These are phyloP conservation scores for Aratinga solstitialis DNA, from an alignment of 2,797 vertebrate genomes.

Conservation along the genomic window DNA sequence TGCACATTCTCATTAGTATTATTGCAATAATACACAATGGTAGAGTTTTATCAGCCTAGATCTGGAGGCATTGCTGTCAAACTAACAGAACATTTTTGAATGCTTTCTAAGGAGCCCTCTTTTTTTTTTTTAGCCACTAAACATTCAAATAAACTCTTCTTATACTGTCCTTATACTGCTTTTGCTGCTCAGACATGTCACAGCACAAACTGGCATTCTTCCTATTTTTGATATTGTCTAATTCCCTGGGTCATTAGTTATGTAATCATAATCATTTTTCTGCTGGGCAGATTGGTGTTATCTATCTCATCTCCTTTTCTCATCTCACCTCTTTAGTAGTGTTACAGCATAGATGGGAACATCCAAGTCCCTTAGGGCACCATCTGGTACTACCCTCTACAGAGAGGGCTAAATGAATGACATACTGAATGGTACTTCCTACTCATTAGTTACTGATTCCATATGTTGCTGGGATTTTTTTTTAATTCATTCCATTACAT, in stretches of 20 bases:
- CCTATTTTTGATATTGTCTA: constrained; percentile 68
- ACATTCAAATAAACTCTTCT: background rate
- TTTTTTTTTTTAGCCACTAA: background rate
- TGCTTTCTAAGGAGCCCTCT: background rate
- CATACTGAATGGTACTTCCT: constrained; percentile 48
- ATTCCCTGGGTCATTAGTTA: constrained; percentile 77
- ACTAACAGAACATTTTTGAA: background rate
- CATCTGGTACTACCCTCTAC: constrained; percentile 72
- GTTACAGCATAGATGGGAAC: constrained; percentile 58
- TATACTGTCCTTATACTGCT: background rate
- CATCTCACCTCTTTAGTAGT: constrained; percentile 64
- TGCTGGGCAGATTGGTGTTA: constrained; percentile 67
- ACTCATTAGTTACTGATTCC: constrained; percentile 63
- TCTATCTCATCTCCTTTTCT: constrained; percentile 59
- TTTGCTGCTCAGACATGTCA: constrained; percentile 5
- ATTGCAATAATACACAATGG: background rate
- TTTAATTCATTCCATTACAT: constrained; percentile 8
- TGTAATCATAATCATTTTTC: constrained; percentile 75
- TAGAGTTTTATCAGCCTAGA: background rate
- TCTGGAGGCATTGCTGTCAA: background rate
- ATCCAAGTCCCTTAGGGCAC: constrained; percentile 67
- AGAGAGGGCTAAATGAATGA: constrained; percentile 56
- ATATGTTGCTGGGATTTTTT: background rate
- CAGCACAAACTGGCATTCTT: constrained; percentile 43
- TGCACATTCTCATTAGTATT: background rate